A percentile compares a stretch with the other conserved stretches of the same genome.
Evolutionary conservation across 1,140 invertebrate species (phyloP).

Genomic region (Eueides isabella): DNA sequence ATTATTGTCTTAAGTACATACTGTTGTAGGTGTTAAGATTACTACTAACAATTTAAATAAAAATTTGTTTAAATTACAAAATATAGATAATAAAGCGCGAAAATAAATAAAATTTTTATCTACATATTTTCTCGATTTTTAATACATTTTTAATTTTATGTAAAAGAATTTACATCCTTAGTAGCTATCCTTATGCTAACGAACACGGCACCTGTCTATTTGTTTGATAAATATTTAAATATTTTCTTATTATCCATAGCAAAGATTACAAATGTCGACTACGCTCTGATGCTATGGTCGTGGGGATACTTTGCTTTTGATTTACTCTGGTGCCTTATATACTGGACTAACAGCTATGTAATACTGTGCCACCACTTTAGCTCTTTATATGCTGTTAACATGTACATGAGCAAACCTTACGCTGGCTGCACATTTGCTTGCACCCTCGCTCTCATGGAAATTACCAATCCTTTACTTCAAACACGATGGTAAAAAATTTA

Average conservation of each 20-base stretch:
- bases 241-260: slow-evolving; percentile 57
- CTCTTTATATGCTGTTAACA: slow-evolving; percentile 74
- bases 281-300: slow-evolving; percentile 72
- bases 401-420: slow-evolving; percentile 75
- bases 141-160: no score
- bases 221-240: background rate
- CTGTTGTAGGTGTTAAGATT: no score
- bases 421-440: slow-evolving; percentile 82
- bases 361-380: slow-evolving; percentile 83
- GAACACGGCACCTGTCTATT: background rate
- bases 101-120: no score
- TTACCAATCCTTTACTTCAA: slow-evolving; percentile 84
- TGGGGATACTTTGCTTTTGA: slow-evolving; percentile 84
- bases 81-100: no score
- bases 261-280: slow-evolving; percentile 51
- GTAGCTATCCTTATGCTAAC: background rate
- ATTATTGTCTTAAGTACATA: no score
- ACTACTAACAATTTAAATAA: no score
- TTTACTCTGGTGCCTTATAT: slow-evolving; percentile 81
- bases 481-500: slow-evolving; percentile 74
- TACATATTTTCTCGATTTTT: no score
- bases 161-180: no score
- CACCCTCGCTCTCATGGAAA: slow-evolving; percentile 81
- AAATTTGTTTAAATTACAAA: no score
- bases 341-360: slow-evolving; percentile 76